phyloP scores from a whole-genome alignment of 2,797 vertebrate genomes.

The Lates japonicus region DNA sequence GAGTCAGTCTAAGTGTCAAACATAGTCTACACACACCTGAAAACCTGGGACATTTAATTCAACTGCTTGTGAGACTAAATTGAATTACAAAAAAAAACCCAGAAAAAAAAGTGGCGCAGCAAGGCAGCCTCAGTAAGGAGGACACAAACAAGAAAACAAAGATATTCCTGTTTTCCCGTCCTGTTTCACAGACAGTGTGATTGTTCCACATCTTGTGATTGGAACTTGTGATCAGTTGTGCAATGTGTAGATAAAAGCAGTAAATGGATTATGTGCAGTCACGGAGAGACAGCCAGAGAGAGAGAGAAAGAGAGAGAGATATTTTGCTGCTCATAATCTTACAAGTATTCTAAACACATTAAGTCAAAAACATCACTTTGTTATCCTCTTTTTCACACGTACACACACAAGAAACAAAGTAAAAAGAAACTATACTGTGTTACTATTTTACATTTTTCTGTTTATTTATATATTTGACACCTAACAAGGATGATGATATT shows the following conservation, averaged over 20 bases:
- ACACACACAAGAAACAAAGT: neutral
- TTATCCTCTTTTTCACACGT: neutral
- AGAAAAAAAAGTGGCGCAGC: conserved; percentile 30
- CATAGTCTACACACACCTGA: neutral
- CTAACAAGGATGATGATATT: conserved; percentile 1
- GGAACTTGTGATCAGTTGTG: conserved; percentile 73
- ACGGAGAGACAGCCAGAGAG: conserved; percentile 1
- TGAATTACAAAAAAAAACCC: conserved; percentile 44
- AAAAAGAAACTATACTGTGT: neutral
- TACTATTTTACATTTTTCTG: neutral
- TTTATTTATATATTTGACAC: neutral
- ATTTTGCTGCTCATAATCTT: neutral
- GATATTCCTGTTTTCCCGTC: conserved; percentile 46
- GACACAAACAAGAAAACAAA: conserved; percentile 64
- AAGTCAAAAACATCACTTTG: neutral
- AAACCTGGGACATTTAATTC: conserved; percentile 17
- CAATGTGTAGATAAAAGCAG: conserved; percentile 55
- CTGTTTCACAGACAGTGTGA: conserved; percentile 49
- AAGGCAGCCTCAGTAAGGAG: conserved; percentile 18
- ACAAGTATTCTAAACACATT: neutral
- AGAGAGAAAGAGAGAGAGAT: neutral
- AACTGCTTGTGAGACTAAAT: conserved; percentile 28
- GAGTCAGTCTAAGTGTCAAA: neutral
- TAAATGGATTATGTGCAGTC: conserved; percentile 52
- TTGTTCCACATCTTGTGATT: conserved; percentile 77